Conservation (phyloP, 2,113 vertebrate genomes). For the Garra rufa region DNA sequence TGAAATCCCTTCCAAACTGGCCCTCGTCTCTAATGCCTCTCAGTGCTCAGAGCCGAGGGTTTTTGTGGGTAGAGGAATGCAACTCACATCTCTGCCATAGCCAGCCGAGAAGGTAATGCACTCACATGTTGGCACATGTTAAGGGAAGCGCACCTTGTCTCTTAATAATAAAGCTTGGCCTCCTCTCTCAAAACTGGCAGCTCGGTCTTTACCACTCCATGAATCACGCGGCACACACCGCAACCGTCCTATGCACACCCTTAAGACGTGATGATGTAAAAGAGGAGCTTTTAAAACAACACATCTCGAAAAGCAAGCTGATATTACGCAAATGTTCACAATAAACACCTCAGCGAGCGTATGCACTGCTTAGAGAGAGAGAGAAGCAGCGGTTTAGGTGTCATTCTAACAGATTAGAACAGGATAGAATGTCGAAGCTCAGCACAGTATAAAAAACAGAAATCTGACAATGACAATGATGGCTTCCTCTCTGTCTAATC, state of each 20-base stretch:
- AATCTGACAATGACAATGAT: slow-evolving; percentile 78
- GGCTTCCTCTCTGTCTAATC: slow-evolving; percentile 81
- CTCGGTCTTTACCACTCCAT: slow-evolving; percentile 41
- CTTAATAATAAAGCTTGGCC: slow-evolving; percentile 76
- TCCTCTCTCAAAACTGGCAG: slow-evolving; percentile 63
- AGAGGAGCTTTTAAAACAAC: slow-evolving; percentile 31
- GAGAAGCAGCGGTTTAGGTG: not conserved
- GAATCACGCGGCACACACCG: not conserved
- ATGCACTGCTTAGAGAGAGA: not conserved
- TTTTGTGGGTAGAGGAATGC: slow-evolving; percentile 78
- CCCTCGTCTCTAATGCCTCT: slow-evolving; percentile 49
- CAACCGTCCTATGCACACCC: slow-evolving; percentile 11
- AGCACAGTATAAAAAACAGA: slow-evolving; percentile 67
- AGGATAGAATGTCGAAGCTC: slow-evolving; percentile 69
- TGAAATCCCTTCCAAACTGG: slow-evolving; percentile 35
- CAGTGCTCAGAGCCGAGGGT: slow-evolving; percentile 55
- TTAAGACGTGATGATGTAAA: slow-evolving; percentile 11
- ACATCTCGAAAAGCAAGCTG: not conserved
- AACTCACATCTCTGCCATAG: slow-evolving; percentile 78
- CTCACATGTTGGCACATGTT: slow-evolving; percentile 78
- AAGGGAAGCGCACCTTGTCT: slow-evolving; percentile 69
- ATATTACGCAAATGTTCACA: not conserved
- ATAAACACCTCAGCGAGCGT: not conserved
- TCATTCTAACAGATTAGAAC: slow-evolving; percentile 62
- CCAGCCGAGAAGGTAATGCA: slow-evolving; percentile 78